These are phyloP conservation scores for Irena cyanogastra DNA, from an alignment of 2,113 vertebrate species.

Conservation along the genomic window DNA sequence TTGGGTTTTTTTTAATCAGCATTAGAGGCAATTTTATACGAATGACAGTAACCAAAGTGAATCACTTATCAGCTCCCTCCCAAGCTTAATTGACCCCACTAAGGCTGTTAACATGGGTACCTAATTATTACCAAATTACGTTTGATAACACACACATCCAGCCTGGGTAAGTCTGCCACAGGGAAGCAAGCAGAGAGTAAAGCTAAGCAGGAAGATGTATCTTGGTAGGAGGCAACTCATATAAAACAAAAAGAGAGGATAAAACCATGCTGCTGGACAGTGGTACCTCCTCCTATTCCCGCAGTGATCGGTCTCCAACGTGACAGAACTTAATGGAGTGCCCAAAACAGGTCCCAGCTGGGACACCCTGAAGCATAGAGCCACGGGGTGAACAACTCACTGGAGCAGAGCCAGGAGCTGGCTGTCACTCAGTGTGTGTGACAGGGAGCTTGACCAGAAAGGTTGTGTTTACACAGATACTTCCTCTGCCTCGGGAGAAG, in stretches of 20 bases:
- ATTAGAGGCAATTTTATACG: neutral
- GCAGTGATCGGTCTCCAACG: rapidly evolving
- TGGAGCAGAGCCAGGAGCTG: neutral
- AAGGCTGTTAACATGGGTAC: neutral
- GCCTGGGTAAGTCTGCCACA: neutral
- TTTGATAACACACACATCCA: neutral
- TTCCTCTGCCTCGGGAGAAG: neutral
- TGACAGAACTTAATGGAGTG: neutral
- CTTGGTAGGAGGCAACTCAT: neutral
- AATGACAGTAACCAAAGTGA: neutral
- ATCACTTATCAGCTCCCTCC: neutral
- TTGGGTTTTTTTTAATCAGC: neutral
- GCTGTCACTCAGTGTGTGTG: neutral
- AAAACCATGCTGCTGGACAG: neutral
- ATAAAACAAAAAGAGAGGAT: neutral
- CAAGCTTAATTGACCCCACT: neutral
- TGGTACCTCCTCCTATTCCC: neutral
- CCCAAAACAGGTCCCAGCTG: neutral
- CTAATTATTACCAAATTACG: neutral
- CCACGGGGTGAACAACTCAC: neutral
- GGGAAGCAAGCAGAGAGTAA: neutral
- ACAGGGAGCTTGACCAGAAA: neutral
- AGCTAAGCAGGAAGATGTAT: neutral
- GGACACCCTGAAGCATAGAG: neutral
- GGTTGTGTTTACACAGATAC: neutral